Percentiles rank a stretch among this genome's conserved stretches.
These are phyloP conservation scores for Psittacara wagleri DNA, from an alignment of 2,113 vertebrate species.

Conservation along the genomic window DNA sequence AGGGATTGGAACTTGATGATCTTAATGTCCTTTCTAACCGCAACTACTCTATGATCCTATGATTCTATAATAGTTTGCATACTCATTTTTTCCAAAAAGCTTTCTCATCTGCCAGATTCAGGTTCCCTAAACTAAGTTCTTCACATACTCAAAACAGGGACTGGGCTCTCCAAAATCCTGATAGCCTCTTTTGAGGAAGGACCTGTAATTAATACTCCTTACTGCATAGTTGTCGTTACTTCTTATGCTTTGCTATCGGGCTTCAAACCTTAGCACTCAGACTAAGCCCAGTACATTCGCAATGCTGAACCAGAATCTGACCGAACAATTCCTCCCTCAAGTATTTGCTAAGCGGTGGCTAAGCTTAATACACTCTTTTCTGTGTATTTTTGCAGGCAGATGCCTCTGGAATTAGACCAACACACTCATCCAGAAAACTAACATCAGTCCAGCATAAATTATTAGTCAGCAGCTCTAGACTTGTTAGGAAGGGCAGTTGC, in stretches of 20 bases:
- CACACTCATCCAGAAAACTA: background rate
- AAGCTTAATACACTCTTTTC: background rate
- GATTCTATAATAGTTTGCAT: background rate
- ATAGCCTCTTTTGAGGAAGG: background rate
- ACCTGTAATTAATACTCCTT: background rate
- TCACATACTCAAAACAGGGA: background rate
- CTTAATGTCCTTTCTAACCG: no score
- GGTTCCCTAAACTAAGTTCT: background rate
- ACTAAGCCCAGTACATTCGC: background rate
- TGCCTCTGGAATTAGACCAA: constrained; percentile 12
- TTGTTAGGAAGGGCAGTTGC: background rate
- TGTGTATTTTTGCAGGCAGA: constrained; percentile 5
- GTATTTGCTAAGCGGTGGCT: background rate
- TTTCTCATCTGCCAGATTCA: background rate
- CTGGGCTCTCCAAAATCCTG: background rate
- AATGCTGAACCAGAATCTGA: background rate
- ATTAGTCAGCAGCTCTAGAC: background rate
- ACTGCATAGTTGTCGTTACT: background rate
- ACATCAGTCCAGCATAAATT: background rate
- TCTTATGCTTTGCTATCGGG: background rate
- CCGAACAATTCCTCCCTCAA: background rate
- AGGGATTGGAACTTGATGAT: no score
- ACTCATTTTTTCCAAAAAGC: accelerated
- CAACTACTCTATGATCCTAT: no score
- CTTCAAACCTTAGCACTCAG: background rate